These are phyloP conservation scores for Rallus limicola DNA, from an alignment of 2,113 vertebrate genomes.

Conservation along the genomic window DNA sequence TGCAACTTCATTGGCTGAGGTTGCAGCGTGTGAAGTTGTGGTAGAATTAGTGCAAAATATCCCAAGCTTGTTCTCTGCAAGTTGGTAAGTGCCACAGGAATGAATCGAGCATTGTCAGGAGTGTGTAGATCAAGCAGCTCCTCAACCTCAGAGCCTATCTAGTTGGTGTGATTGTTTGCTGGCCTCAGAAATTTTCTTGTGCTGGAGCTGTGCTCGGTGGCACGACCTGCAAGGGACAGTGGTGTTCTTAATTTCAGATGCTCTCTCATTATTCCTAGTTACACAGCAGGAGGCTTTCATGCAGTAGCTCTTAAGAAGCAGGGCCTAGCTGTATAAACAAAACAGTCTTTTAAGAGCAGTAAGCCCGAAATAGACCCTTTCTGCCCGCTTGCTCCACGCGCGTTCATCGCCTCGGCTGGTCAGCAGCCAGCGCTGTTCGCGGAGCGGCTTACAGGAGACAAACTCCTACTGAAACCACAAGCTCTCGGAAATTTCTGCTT, in stretches of 20 bases:
- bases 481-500: background rate
- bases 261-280: background rate
- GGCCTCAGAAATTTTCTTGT: background rate
- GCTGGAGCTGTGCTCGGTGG: accelerated
- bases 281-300: background rate
- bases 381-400: background rate
- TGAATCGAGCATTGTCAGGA: accelerated
- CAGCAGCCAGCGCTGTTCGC: background rate
- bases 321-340: background rate
- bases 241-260: background rate
- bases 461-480: background rate
- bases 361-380: background rate
- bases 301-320: background rate
- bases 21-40: background rate
- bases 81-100: background rate
- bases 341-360: background rate
- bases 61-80: background rate
- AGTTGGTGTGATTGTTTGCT: background rate
- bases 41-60: background rate
- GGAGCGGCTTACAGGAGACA: background rate
- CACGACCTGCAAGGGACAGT: background rate
- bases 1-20: background rate
- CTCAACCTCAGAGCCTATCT: background rate
- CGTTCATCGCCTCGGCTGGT: background rate
- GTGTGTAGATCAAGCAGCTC: background rate